Evolutionary conservation across 1,140 invertebrate genomes (phyloP), one percentile per base, ranked within the genome.

Genomic region (Melitaea cinxia): DNA sequence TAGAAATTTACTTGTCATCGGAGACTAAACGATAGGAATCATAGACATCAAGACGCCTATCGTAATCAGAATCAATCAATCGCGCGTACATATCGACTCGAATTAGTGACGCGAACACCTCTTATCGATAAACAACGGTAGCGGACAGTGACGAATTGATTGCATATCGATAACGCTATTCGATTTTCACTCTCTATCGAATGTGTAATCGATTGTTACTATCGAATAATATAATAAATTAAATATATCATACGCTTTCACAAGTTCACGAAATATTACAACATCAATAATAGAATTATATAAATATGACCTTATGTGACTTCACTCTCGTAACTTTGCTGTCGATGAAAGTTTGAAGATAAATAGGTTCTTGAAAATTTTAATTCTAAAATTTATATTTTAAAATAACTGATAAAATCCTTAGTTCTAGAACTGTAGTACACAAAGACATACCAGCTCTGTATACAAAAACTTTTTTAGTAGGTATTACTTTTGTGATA

Each of bases 111-210:
- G 77, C 67, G 71, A 72, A 74, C 61, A 65, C 47, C 28, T 58
- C 58, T 35, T 67, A 78, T 80, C 73, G 80, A 81, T 75, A 77
- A 75, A 42, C 68, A 68, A 67, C 75, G 39, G 70, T 74, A 74
- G 72, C 74, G 58, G 57, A 59, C 56, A 55, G 68, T 74, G 68
- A 73, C 59, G 66, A 72, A 68, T 70, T 62, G 42, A 49, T 52
- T 52, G 62, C 60, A 19, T 37, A 62, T 70, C 53, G 55, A 68
- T 68, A 17, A 53, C 23, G 50, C 64, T 23, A 60, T 60, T 45
- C 37, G 30, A 58, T 67, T 71, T 64, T 72, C 65, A 72, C 70
- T 68, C 63, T 68, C 56, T 50, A 54, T 52, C 42, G 24, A 56
- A 58, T 54, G 54, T 53, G 19, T 24, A 54, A 65, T 39, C 14